Base-by-base conservation (phyloP, 1,140 invertebrate genomes). In the Drosophila aff. region DNA sequence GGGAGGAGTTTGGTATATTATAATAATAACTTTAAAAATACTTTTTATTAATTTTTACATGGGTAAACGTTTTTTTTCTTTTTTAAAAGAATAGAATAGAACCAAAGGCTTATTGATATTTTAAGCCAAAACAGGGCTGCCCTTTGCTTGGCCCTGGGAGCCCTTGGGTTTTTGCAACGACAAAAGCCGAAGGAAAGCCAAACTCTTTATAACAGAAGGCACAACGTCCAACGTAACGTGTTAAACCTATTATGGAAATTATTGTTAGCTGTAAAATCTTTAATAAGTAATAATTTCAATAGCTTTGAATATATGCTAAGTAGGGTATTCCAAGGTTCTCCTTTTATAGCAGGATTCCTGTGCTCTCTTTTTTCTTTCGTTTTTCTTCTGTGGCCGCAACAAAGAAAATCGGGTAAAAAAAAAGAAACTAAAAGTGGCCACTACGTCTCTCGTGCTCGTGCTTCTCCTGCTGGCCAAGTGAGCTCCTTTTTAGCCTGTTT, bases 381-480 rank as follows among this genome's bases (percentile, higher is more conserved):
- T 47, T 55, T 31, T 28, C 21, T 38, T 28, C 23, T 43, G 38
- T 72, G 53, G 28, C 33, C 40, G 67, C 67, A 78, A 73, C 64
- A 73, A 73, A 73, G 66, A 36, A 73, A 71, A 50, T 13, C 16
- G 31, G 23, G 23, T 10, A 53, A 52, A 13, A 83, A 31, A 28
- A 23, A 26, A 49, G 5, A 82, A 83, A 83, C 82, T 77, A 81
- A 85, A 84, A 84, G 82, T 83, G 76, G 73, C 67, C 77, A 81
- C 13, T 57, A 26, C 49, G 50, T 65, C 43, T 62, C 23, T 26
- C 8, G 15, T 26, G 15, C 50, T 50, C 47, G 46, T 43, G 63
- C 36, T 79, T 26, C 68, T 79, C 21, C 68, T 74, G 43, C 74
- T 73, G 71, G 46, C 71, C 57, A 31, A 73, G 41, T 23, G 28